Base-by-base conservation (phyloP, 2,113 vertebrate species). In the Microcebus murinus region DNA sequence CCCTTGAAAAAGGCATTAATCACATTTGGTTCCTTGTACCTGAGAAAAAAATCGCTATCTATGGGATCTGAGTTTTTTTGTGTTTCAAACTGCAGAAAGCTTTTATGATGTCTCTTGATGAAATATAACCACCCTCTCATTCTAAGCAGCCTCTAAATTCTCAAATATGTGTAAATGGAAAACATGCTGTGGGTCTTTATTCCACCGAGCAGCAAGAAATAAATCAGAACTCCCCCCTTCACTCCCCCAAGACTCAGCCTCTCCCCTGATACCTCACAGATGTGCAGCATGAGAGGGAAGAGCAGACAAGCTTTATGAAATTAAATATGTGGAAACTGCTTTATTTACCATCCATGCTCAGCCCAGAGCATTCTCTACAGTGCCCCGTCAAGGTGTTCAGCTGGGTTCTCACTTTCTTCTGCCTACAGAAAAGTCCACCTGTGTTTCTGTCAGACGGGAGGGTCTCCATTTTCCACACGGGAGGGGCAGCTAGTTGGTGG, bases 31-130 rank as follows among this genome's bases (percentile, higher is more conserved):
- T 77, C 82, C 96, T 97, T 96, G 61, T 97, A 98, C 92, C 95
- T 90, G 73, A 97, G 96, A 96, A 97, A 98, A 98, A 98, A 97
- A 97, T 29, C 96, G 59, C 82, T 95, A 92, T 89, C 85, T 97
- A 52, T 96, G 85, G 67, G 90, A 97, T 98, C 97, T 98, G 91
- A 97, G 45, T 96, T 98, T 98, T 97, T 98, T 74, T 61, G 0
- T 97, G 95, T 96, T 97, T 97, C 96, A 97, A 93, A 95, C 81
- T 96, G 55, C 77, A 96, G 94, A 97, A 98, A 96, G 97, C 96
- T 98, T 98, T 97, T 97, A 97, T 97, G 97, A 98, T 98, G 96
- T 98, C 98, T 98, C 87, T 95, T 97, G 87, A 98, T 96, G 93
- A 98, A 98, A 97, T 96, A 97, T 93, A 98, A 97, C 83, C 80